A percentile compares a stretch with the other conserved stretches of the same genome.
These are phyloP conservation scores for Pygoscelis antarcticus DNA, from an alignment of 2,113 vertebrate genomes.

Conservation along the genomic window DNA sequence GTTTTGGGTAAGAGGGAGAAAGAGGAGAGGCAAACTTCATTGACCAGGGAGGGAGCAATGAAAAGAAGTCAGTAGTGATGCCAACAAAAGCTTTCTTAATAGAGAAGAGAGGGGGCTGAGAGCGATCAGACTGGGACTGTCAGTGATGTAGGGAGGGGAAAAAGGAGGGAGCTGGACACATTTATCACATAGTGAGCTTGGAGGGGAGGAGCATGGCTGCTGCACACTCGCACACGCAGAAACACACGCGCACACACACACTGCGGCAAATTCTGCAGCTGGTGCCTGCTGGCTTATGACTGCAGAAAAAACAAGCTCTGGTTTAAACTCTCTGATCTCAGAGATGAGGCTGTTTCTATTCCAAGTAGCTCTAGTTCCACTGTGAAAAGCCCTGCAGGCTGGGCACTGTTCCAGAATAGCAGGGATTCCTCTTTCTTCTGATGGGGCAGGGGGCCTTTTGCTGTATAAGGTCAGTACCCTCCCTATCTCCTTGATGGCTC, in stretches of 20 bases:
- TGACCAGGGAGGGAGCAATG: not conserved
- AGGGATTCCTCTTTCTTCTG: not conserved
- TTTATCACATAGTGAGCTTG: slow-evolving; percentile 28
- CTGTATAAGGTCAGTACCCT: not conserved
- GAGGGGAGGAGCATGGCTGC: slow-evolving; percentile 72
- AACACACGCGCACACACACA: slow-evolving; percentile 68
- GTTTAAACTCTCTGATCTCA: slow-evolving; percentile 48
- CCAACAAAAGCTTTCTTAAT: slow-evolving; percentile 22
- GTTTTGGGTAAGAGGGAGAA: not conserved
- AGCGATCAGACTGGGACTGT: not conserved
- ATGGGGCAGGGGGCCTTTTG: not conserved
- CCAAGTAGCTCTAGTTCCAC: not conserved
- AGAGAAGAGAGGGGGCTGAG: not conserved
- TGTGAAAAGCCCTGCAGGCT: slow-evolving; percentile 31
- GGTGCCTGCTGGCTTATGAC: slow-evolving; percentile 69
- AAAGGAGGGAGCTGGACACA: slow-evolving; percentile 43
- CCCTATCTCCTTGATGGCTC: not conserved
- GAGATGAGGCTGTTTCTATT: slow-evolving; percentile 21
- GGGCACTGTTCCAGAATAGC: not conserved
- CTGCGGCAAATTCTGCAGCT: slow-evolving; percentile 85
- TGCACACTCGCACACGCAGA: slow-evolving; percentile 60
- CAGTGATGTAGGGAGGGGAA: slow-evolving; percentile 28
- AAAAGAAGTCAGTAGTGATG: not conserved
- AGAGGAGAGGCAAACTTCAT: not conserved
- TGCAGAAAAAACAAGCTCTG: slow-evolving; percentile 76